Evolutionary conservation across 2,113 vertebrate genomes (phyloP), one percentile per base, ranked within the genome.

Genomic region (Otolemur garnettii): DNA sequence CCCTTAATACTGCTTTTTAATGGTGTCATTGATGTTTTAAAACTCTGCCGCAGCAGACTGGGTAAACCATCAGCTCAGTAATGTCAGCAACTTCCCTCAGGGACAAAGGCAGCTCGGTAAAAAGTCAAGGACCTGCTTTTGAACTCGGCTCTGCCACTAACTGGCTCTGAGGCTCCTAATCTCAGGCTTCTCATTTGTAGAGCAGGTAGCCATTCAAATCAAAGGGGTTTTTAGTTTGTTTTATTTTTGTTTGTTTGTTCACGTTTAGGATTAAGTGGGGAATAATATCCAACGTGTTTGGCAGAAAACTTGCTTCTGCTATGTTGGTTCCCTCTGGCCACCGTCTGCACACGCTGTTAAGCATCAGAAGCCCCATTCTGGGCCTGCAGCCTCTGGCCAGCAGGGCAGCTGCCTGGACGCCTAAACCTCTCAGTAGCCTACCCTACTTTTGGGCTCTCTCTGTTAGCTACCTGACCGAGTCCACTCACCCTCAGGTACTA

Each of bases 91-190:
- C 4, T 12, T 14, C 53, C 10, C 55, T 35, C 15, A 28, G 4
- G 9, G 1, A 18, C 3, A 59, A 7, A 6, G 50, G 66, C 22
- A 22, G 22, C 60, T 62, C 21, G 24, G 22, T 10, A 62, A 26
- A 10, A 26, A 62, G 55, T 3, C 14, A 0, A 6, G 0, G 4
- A n/a, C 50, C 75, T 33, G 45, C 30, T 21, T 60, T 9, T 57
- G 69, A 87, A 83, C 0, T 8, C 0, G 45, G 53, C 72, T 78
- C 74, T 85, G 55, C 45, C 35, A 13, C 5, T n/a, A 24, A 6
- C 45, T 2, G 1, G 64, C 60, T 24, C 21, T 35, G 50, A 87
- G 66, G 28, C 60, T n/a, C 50, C 53, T 38, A n/a, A n/a, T 22
- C 33, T 75, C 72, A 7, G 50, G 55, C 4, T 38, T 30, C 68